Conservation (phyloP, 1,140 invertebrate species). For the Dreissena polymorpha region DNA sequence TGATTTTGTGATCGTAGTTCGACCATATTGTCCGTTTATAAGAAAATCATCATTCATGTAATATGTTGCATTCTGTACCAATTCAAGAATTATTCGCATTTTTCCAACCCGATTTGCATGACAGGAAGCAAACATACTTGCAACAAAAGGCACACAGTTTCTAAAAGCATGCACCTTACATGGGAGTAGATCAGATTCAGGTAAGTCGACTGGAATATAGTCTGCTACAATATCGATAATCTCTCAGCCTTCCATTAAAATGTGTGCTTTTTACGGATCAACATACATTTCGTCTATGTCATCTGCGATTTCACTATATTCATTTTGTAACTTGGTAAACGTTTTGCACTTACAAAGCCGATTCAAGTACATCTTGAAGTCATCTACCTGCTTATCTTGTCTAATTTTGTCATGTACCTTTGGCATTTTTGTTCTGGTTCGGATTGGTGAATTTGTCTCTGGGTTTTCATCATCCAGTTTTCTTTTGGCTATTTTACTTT, state of each 20-base stretch:
- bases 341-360: not conserved
- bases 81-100: not conserved
- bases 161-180: not conserved
- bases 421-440: not conserved
- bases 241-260: not conserved
- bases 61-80: not conserved
- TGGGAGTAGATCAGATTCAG: not conserved
- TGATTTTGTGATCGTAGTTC: not conserved
- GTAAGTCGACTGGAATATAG: not conserved
- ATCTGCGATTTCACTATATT: not conserved
- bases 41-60: not conserved
- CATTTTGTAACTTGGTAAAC: not conserved
- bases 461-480: not conserved
- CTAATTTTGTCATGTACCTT: not conserved
- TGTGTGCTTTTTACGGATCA: not conserved
- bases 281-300: not conserved
- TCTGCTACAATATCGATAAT: not conserved
- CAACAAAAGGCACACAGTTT: not conserved
- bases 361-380: not conserved
- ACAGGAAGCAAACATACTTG: not conserved
- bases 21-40: not conserved
- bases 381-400: not conserved
- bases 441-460: not conserved
- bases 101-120: not conserved
- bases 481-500: not conserved